Percentiles rank a stretch among this genome's conserved stretches.
Evolutionary conservation across 1,140 invertebrate genomes (phyloP).

Genomic region (Drosophila parvula): DNA sequence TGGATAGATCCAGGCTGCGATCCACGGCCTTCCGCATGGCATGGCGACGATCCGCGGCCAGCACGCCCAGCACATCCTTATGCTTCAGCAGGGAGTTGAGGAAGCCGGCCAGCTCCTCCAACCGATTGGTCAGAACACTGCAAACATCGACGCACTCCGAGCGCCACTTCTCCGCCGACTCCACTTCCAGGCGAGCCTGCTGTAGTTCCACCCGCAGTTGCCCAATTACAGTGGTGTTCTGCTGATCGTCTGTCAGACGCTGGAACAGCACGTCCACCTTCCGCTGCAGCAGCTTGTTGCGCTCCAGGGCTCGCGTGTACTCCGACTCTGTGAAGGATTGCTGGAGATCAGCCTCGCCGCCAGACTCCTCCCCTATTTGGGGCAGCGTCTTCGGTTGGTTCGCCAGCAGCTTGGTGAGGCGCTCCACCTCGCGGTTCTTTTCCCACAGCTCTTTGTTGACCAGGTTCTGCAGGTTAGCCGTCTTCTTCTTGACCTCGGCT

Average conservation of each 20-base stretch:
- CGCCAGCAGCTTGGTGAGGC: slow-evolving; percentile 84
- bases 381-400: slow-evolving; percentile 33
- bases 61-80: slow-evolving; percentile 85
- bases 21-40: slow-evolving; percentile 86
- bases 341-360: slow-evolving; percentile 41
- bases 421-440: slow-evolving; percentile 89
- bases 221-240: slow-evolving; percentile 62
- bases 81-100: slow-evolving; percentile 89
- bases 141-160: slow-evolving; percentile 88
- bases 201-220: slow-evolving; percentile 82
- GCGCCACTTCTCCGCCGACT: slow-evolving; percentile 84
- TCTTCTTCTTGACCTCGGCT: slow-evolving; percentile 87
- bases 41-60: slow-evolving; percentile 85
- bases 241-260: slow-evolving; percentile 68
- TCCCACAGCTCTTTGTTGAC: slow-evolving; percentile 89
- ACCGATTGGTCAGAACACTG: slow-evolving; percentile 86
- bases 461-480: slow-evolving; percentile 87
- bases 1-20: slow-evolving; percentile 86
- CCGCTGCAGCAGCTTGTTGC: slow-evolving; percentile 71
- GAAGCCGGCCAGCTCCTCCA: slow-evolving; percentile 89
- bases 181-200: slow-evolving; percentile 69
- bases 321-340: slow-evolving; percentile 74
- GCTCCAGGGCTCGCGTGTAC: slow-evolving; percentile 68
- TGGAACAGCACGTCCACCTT: slow-evolving; percentile 78
- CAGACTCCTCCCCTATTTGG: slow-evolving; percentile 33